Evolutionary conservation across 2,113 vertebrate genomes (phyloP).

Genomic region (Sylvietta virens): DNA sequence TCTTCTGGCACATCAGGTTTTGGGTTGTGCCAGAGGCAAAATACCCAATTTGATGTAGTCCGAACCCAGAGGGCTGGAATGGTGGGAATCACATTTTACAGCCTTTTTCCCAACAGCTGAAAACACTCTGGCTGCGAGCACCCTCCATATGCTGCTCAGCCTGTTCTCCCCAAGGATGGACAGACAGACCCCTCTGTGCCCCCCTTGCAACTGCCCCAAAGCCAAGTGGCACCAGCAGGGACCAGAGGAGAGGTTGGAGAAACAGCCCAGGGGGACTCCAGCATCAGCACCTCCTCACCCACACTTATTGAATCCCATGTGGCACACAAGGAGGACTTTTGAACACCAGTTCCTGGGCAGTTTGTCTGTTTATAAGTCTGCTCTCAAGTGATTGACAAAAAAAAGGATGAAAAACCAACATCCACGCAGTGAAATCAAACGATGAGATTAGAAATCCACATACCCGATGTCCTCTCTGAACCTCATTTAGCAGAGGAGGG

Average conservation of each 20-base stretch:
- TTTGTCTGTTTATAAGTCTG: background rate
- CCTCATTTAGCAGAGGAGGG: background rate
- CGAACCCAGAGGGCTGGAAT: background rate
- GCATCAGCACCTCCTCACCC: background rate
- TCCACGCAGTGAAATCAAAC: fast-evolving
- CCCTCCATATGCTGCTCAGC: background rate
- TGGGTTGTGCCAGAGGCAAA: slow-evolving; percentile 16
- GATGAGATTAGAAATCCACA: background rate
- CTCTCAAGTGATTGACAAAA: background rate
- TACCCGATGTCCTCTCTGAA: background rate
- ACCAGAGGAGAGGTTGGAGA: background rate
- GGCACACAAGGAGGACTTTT: fast-evolving
- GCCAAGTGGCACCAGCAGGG: background rate
- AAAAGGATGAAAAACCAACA: background rate
- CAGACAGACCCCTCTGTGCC: fast-evolving
- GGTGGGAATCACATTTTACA: slow-evolving; percentile 20
- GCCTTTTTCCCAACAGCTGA: slow-evolving; percentile 34
- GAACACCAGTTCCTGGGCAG: background rate
- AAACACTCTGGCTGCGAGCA: background rate
- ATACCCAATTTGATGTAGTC: background rate
- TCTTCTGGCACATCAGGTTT: background rate
- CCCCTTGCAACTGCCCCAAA: background rate
- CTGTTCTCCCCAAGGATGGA: background rate
- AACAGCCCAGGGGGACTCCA: background rate
- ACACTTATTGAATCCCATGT: fast-evolving